phyloP scores from a whole-genome alignment of 64 coral and sea anemone species.

The Montipora efflorescens region DNA sequence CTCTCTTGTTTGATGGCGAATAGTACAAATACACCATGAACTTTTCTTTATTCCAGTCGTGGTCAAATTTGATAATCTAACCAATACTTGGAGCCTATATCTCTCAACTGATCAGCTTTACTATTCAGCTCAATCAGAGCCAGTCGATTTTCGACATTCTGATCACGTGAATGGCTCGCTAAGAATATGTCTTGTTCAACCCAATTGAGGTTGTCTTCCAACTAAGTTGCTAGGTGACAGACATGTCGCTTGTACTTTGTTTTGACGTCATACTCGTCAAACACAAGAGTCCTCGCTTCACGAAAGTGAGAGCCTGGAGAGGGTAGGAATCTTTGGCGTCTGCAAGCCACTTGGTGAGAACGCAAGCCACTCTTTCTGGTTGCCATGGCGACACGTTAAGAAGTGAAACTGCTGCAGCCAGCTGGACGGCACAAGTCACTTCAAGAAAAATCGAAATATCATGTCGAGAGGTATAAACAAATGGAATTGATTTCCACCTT shows the following conservation, averaged over 20 bases:
- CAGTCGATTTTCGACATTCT: too few species aligned
- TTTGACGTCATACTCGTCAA: conserved; percentile 5
- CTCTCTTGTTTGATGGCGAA: too few species aligned
- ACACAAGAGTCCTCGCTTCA: conserved; percentile 25
- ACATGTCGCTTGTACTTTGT: background rate
- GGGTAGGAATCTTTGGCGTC: background rate
- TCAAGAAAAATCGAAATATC: background rate
- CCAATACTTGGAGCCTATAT: too few species aligned
- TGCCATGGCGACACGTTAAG: conserved; percentile 62
- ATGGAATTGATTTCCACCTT: too few species aligned
- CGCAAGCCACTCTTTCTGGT: conserved; percentile 5
- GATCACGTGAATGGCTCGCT: background rate
- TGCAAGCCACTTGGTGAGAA: conserved; percentile 42
- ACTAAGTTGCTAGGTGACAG: background rate
- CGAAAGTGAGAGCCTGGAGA: background rate
- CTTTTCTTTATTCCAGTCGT: too few species aligned
- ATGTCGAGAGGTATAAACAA: background rate
- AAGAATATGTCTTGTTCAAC: background rate
- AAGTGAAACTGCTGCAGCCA: conserved; percentile 52
- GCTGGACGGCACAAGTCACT: conserved; percentile 56
- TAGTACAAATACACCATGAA: too few species aligned
- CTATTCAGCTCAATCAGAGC: too few species aligned
- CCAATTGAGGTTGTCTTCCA: background rate
- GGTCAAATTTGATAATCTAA: too few species aligned
- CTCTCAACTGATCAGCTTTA: too few species aligned